Base-by-base conservation (phyloP, 2,888 invertebrate genomes). In the Malthinus flaveolus region DNA sequence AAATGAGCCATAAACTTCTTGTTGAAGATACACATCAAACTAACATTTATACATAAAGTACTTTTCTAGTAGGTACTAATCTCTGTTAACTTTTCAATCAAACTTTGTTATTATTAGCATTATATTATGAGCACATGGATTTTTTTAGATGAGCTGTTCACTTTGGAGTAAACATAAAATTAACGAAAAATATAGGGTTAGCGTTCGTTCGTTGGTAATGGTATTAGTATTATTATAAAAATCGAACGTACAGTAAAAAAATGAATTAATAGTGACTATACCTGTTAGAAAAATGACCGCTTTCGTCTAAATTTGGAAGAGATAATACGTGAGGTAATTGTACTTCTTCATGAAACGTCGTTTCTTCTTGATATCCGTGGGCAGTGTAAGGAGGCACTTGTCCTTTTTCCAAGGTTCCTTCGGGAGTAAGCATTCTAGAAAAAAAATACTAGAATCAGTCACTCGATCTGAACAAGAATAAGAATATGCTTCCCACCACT, bases 341-440 rank as follows among this genome's bases (percentile, higher is more conserved):
- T 11, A 63, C 67, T 55, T 69, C 66, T 13, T 64, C 46, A 51
- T 51, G 11, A 23, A 39, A 23, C 33, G 48, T 47, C n/a, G 49
- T 53, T n/a, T 44, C 56, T 51, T 57, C 61, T 49, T 64, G 63
- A 36, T 54, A 37, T 35, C 69, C 67, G 39, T 72, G 71, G 10
- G 67, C 67, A 12, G 73, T 69, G 50, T 71, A 73, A 12, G 71
- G 70, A 8, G 74, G 74, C 51, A 69, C 68, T 52, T 73, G 71
- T 34, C 74, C 75, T 64, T 75, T 68, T 67, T 79, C 79, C 60
- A 79, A 65, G 5, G 79, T 78, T 35, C 78, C 76, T 51, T 78
- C 78, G 4, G 79, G 79, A 12, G 79, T 80, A 67, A 78, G 79
- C 79, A 80, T 80, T 63, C 70, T 74, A 49, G 23, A 45, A 56